These are phyloP conservation scores for Muschampia plurimacula DNA, from an alignment of 2,888 invertebrate genomes.

Conservation along the genomic window DNA sequence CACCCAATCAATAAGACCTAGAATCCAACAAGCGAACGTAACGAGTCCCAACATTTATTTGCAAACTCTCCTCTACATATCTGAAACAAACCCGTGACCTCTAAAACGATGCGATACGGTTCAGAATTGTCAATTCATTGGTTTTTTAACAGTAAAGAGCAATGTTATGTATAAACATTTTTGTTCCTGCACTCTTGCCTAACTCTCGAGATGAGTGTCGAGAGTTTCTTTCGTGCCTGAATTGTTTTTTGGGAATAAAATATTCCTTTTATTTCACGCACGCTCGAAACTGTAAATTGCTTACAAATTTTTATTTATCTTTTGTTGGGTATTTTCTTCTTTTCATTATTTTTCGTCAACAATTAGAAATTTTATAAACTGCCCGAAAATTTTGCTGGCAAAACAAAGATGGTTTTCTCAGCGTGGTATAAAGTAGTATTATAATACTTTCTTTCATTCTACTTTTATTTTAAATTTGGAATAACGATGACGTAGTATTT, in stretches of 20 bases:
- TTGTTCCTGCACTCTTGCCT: constrained; percentile 64
- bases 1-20: constrained; percentile 54
- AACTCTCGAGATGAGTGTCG: constrained; percentile 72
- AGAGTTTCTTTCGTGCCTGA: constrained; percentile 58
- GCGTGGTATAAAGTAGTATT: too few relatives aligned
- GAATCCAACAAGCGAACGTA: constrained; percentile 49
- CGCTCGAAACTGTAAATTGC: constrained; percentile 32
- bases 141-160: constrained; percentile 23
- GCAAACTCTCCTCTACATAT: constrained; percentile 26
- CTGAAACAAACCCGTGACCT: constrained; percentile 27
- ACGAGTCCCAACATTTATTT: constrained; percentile 36
- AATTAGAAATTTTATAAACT: neutral
- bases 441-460: too few relatives aligned
- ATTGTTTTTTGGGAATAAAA: constrained; percentile 39
- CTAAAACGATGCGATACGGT: constrained; percentile 50
- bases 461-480: too few relatives aligned
- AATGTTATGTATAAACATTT: constrained; percentile 52
- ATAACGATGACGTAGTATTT: too few relatives aligned
- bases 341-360: neutral
- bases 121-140: constrained; percentile 51
- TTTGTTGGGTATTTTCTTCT: constrained; percentile 1
- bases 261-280: constrained; percentile 39
- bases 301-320: constrained; percentile 27
- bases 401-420: neutral
- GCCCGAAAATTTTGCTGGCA: neutral